Evolutionary conservation across 2,888 invertebrate genomes (phyloP).

Genomic region (Eristalinus aeneus): DNA sequence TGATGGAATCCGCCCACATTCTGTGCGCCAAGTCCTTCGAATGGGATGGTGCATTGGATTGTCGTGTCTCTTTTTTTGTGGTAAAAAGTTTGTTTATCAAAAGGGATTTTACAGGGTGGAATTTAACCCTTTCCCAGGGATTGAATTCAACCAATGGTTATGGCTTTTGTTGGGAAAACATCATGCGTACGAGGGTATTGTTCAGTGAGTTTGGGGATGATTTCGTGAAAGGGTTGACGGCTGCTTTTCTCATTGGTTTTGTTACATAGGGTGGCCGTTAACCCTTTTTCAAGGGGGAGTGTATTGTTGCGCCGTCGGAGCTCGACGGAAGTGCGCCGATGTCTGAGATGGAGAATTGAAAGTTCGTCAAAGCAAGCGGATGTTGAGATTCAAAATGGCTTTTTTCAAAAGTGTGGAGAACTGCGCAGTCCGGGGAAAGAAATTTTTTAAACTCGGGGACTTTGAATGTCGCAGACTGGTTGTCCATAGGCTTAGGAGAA

Average conservation of each 20-base stretch:
- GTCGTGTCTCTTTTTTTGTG: background rate
- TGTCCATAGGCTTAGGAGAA: no score
- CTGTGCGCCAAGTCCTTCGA: background rate
- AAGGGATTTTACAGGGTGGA: background rate
- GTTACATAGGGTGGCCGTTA: background rate
- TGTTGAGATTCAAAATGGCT: no score
- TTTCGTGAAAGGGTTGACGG: constrained; percentile 7
- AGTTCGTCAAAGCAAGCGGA: no score
- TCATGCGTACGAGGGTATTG: constrained; percentile 16
- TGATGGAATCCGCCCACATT: background rate
- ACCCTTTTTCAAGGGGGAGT: constrained; percentile 1
- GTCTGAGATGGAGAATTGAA: no score
- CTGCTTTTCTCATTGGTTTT: constrained; percentile 13
- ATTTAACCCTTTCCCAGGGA: constrained; percentile 27
- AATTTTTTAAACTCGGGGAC: no score
- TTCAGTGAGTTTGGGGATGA: background rate
- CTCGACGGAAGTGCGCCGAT: background rate
- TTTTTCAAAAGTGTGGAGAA: no score
- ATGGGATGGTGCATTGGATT: background rate
- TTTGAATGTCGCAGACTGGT: no score
- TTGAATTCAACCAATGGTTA: constrained; percentile 28
- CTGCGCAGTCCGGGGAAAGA: no score
- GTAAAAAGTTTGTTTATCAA: constrained; percentile 1
- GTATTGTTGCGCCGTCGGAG: background rate
- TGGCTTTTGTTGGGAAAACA: background rate